Percentiles rank a stretch among this genome's conserved stretches.
Conservation (phyloP, 2,113 vertebrate genomes). For the Phycodurus eques region DNA sequence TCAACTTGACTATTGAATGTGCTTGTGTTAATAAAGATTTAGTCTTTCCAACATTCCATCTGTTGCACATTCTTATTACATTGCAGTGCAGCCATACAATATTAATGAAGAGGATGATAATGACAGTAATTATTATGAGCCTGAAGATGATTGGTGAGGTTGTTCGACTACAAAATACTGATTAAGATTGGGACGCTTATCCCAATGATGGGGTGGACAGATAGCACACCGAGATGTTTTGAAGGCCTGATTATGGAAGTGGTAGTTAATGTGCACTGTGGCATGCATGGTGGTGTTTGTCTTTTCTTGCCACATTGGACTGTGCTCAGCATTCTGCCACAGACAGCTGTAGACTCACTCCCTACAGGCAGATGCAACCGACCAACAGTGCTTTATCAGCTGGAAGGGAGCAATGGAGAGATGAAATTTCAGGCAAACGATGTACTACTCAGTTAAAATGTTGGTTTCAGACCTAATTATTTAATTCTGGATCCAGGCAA, state of each 20-base stretch:
- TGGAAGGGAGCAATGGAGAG: slow-evolving; percentile 9
- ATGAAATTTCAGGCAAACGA: slow-evolving; percentile 12
- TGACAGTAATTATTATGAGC: slow-evolving; percentile 50
- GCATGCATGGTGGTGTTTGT: slow-evolving; percentile 37
- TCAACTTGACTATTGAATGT: neutral
- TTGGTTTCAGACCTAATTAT: slow-evolving; percentile 8
- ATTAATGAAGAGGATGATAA: slow-evolving; percentile 17
- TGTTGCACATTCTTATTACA: neutral
- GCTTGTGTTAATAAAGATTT: neutral
- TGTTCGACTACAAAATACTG: slow-evolving; percentile 46
- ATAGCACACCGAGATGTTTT: slow-evolving; percentile 40
- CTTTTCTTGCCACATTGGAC: slow-evolving; percentile 29
- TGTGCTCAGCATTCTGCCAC: slow-evolving; percentile 50
- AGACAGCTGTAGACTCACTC: slow-evolving; percentile 49
- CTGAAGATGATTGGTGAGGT: slow-evolving; percentile 42
- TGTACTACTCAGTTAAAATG: neutral
- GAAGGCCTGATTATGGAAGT: slow-evolving; percentile 49
- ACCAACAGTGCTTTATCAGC: slow-evolving; percentile 42
- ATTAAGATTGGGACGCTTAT: slow-evolving; percentile 47
- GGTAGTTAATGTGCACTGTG: slow-evolving; percentile 50
- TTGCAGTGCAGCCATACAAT: slow-evolving; percentile 4
- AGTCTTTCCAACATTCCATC: neutral
- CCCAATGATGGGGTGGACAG: slow-evolving; percentile 44
- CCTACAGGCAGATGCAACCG: slow-evolving; percentile 41
- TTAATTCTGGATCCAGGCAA: neutral